Conservation (phyloP, 2,113 vertebrate genomes). For the Chamaea fasciata region DNA sequence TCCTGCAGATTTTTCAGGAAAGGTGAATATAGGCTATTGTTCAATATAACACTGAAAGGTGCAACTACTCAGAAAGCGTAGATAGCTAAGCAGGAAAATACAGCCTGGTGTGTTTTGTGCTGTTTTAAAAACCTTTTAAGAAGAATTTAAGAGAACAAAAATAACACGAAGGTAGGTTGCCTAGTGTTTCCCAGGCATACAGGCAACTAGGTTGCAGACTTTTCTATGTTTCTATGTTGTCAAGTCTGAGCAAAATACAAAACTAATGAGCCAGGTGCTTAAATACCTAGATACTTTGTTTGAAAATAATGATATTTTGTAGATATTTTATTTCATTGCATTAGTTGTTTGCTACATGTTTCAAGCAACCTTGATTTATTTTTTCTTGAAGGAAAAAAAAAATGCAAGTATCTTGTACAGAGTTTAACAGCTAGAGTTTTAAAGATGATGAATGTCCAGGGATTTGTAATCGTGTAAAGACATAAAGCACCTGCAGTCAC, state of each 20-base stretch:
- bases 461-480: neutral
- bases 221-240: neutral
- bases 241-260: neutral
- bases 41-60: neutral
- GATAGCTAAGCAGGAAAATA: neutral
- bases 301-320: neutral
- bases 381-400: neutral
- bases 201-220: neutral
- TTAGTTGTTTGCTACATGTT: neutral
- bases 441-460: neutral
- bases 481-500: neutral
- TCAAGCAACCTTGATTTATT: neutral
- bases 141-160: neutral
- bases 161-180: neutral
- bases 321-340: neutral
- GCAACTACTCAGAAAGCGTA: neutral
- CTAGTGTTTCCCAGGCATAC: neutral
- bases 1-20: constrained; percentile 4
- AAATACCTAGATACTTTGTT: neutral
- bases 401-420: neutral
- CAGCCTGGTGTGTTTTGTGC: neutral
- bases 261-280: neutral
- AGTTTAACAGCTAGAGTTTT: neutral
- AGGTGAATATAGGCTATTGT: neutral
- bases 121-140: neutral